Evolutionary conservation across 2,888 invertebrate species (phyloP), one percentile per base, ranked within the genome.

Genomic region (Eilema griseolum): DNA sequence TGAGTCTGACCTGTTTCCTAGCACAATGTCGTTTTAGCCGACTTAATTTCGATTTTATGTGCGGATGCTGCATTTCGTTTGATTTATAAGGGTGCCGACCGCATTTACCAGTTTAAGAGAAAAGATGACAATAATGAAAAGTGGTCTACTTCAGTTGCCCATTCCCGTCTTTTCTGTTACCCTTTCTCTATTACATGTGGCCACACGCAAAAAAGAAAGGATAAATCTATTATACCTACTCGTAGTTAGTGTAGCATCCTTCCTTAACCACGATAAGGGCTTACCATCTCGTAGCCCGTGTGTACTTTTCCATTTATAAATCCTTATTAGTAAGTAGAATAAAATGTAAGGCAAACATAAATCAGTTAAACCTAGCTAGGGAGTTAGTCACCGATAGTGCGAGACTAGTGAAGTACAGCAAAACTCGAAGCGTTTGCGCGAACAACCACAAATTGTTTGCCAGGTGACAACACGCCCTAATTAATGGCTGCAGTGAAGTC

Each of bases 401-500:
- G 52, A 52, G n/a, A 52, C 52, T 52, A 52, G n/a, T 52, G 52
- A 8, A n/a, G 10, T n/a, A n/a, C n/a, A n/a, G 24, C n/a, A 26
- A 24, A 23, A 52, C 28, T n/a, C 0, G n/a, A 12, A 14, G 11
- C 23, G 20, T 14, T 12, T 31, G 10, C n/a, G 28, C 31, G 46
- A 28, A 62, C 24, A 23, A 28, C 33, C 61, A 23, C 60, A 24
- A 65, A 69, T 23, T 12, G 20, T 65, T n/a, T n/a, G 60, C 60
- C 52, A 52, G n/a, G 16, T 61, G 24, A 14, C 20, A 52, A 23
- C 23, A 20, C 1, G 5, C 28, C 60, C 60, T 61, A 60, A 67
- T 61, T 57, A 59, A 66, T 20, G 59, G n/a, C 41, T 23, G 65
- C 69, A 59, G 20, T 28, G 23, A 41, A 33, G 57, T 41, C 57